Evolutionary conservation across 1,140 invertebrate species (phyloP).

Genomic region (Hyles euphorbiae): DNA sequence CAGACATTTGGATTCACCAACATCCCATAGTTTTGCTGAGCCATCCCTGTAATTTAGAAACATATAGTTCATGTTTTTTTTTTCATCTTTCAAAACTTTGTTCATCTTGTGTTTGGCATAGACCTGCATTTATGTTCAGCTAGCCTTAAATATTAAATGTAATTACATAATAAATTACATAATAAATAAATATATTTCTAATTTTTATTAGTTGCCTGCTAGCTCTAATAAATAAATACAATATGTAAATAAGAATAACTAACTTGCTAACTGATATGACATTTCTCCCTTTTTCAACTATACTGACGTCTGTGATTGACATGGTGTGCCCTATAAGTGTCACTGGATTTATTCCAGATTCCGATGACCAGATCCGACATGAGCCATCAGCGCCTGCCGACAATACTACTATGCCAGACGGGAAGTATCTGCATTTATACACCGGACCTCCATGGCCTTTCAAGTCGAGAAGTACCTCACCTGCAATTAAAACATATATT

Average conservation of each 20-base stretch:
- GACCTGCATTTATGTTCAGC: too few relatives aligned
- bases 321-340: slow-evolving; percentile 81
- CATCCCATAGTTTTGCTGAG: slow-evolving; percentile 82
- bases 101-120: too few relatives aligned
- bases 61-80: too few relatives aligned
- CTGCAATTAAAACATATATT: slow-evolving; percentile 32
- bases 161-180: too few relatives aligned
- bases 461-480: slow-evolving; percentile 75
- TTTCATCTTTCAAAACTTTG: too few relatives aligned
- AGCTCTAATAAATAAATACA: background rate
- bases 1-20: slow-evolving; percentile 78
- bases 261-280: slow-evolving; percentile 82
- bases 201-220: background rate
- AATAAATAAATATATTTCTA: too few relatives aligned
- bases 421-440: slow-evolving; percentile 83
- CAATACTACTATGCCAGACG: slow-evolving; percentile 82
- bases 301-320: slow-evolving; percentile 79
- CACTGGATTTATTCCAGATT: slow-evolving; percentile 80
- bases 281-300: slow-evolving; percentile 85
- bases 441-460: slow-evolving; percentile 82
- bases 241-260: slow-evolving; percentile 13
- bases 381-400: slow-evolving; percentile 83
- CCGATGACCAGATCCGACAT: slow-evolving; percentile 83
- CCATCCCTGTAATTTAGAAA: slow-evolving; percentile 77
- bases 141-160: too few relatives aligned